phyloP scores from a whole-genome alignment of 2,888 invertebrate genomes.

The Scaptomyza parva region DNA sequence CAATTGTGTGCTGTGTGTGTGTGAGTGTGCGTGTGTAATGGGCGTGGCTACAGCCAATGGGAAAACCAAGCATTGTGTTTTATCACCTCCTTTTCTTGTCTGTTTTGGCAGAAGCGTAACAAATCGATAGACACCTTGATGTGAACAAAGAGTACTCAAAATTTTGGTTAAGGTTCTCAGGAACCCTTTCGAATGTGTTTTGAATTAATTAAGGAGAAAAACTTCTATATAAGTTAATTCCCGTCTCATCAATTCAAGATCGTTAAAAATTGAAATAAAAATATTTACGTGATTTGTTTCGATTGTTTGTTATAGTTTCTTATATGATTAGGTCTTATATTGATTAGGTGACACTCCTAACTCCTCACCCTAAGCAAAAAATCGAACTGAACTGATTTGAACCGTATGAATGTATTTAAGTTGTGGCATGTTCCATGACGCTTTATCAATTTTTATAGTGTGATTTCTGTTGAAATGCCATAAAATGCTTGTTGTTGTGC shows the following conservation, averaged over 20 bases:
- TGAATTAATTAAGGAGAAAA: constrained; percentile 38
- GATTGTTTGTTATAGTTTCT: constrained; percentile 11
- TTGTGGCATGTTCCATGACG: constrained; percentile 41
- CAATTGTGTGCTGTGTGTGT: constrained; percentile 23
- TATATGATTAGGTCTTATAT: too few species aligned
- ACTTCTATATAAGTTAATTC: constrained; percentile 23
- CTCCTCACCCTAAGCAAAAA: constrained; percentile 14
- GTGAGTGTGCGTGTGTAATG: constrained; percentile 4
- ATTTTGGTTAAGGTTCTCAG: constrained; percentile 4
- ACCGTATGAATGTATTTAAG: constrained; percentile 17
- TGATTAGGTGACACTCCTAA: constrained; percentile 7
- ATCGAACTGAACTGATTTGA: constrained; percentile 17
- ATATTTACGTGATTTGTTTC: constrained; percentile 32
- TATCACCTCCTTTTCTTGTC: constrained; percentile 6
- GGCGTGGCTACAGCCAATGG: constrained; percentile 14
- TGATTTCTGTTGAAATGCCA: constrained; percentile 70
- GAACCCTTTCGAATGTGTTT: constrained; percentile 32
- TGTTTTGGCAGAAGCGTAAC: not conserved
- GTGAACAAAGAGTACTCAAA: constrained; percentile 12
- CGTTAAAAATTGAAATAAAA: constrained; percentile 33
- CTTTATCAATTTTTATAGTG: constrained; percentile 74
- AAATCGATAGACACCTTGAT: constrained; percentile 50
- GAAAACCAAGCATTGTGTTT: constrained; percentile 31
- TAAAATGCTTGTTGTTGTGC: constrained; percentile 57
- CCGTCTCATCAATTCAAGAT: constrained; percentile 14